A percentile compares a stretch with the other conserved stretches of the same genome.
Evolutionary conservation across 2,797 vertebrate genomes (phyloP).

Genomic region (Tragelaphus oryx): DNA sequence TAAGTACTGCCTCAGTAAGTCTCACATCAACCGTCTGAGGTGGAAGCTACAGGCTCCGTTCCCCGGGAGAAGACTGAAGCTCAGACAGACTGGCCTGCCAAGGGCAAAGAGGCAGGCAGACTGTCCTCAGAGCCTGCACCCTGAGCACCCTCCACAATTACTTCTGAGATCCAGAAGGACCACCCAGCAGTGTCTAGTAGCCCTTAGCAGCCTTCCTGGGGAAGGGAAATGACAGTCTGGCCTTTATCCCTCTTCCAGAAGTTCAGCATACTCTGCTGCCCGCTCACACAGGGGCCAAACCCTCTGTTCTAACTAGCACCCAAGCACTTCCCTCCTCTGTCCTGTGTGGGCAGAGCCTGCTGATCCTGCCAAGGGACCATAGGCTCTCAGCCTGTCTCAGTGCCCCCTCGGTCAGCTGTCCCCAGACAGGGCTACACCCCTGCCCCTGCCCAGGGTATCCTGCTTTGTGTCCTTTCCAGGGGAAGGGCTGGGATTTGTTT

Average conservation of each 20-base stretch:
- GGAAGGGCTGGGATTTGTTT: not conserved
- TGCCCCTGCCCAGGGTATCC: not conserved
- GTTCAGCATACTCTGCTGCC: not conserved
- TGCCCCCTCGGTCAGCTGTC: not conserved
- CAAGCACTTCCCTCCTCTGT: not conserved
- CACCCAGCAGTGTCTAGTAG: accelerated
- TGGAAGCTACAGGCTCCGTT: not conserved
- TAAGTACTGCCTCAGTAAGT: not conserved
- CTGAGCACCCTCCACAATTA: not conserved
- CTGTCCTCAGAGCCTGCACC: not conserved
- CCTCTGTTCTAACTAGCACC: not conserved
- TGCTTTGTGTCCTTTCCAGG: not conserved
- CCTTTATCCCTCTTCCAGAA: too few relatives aligned
- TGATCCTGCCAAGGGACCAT: too few relatives aligned
- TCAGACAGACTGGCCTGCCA: not conserved
- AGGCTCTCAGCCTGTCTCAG: not conserved
- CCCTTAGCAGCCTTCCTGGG: not conserved
- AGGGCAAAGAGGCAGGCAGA: too few relatives aligned
- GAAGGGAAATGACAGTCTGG: not conserved
- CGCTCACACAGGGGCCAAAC: not conserved
- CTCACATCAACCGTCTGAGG: not conserved
- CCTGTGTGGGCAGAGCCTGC: not conserved
- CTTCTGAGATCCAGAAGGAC: not conserved
- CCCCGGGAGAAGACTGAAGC: not conserved
- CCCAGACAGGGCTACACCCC: not conserved